Evolutionary conservation across 35 echinoderm and acorn worm species (phyloP).

Genomic region (Holothuria glaberrima): DNA sequence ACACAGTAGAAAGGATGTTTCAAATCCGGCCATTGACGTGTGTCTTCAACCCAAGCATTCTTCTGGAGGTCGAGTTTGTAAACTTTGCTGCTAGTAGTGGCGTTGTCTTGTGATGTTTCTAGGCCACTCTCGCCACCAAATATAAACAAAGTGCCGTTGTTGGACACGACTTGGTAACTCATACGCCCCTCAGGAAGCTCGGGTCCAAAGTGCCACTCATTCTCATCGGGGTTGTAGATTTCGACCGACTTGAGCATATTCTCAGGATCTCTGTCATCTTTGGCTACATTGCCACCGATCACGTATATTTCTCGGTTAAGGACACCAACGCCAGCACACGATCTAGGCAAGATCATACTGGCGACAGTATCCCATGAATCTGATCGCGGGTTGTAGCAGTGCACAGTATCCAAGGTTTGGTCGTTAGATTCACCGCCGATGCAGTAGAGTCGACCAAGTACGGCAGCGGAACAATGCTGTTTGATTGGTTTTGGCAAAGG

Average conservation of each 20-base stretch:
- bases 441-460: slow-evolving; percentile 86
- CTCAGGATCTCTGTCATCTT: slow-evolving; percentile 87
- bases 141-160: slow-evolving; percentile 75
- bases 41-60: slow-evolving; percentile 80
- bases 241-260: slow-evolving; percentile 99
- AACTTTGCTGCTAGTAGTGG: slow-evolving; percentile 51
- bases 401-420: slow-evolving; percentile 70
- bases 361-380: slow-evolving; percentile 78
- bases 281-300: slow-evolving; percentile 93
- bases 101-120: slow-evolving; percentile 50
- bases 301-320: slow-evolving; percentile 94
- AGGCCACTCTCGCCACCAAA: slow-evolving; percentile 85
- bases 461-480: slow-evolving; percentile 72
- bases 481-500: slow-evolving; percentile 79
- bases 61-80: slow-evolving; percentile 66
- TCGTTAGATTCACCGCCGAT: slow-evolving; percentile 91
- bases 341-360: slow-evolving; percentile 93
- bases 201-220: slow-evolving; percentile 97
- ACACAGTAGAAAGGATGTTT: slow-evolving; percentile 79
- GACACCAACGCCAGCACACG: slow-evolving; percentile 83
- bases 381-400: slow-evolving; percentile 87
- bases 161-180: slow-evolving; percentile 67
- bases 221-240: slow-evolving; percentile 92
- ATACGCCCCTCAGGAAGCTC: slow-evolving; percentile 93
- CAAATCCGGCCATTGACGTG: slow-evolving; percentile 76